phyloP scores from a whole-genome alignment of 30 jellyfish, hydroid and myxozoan species.

The Sanderia malayensis region DNA sequence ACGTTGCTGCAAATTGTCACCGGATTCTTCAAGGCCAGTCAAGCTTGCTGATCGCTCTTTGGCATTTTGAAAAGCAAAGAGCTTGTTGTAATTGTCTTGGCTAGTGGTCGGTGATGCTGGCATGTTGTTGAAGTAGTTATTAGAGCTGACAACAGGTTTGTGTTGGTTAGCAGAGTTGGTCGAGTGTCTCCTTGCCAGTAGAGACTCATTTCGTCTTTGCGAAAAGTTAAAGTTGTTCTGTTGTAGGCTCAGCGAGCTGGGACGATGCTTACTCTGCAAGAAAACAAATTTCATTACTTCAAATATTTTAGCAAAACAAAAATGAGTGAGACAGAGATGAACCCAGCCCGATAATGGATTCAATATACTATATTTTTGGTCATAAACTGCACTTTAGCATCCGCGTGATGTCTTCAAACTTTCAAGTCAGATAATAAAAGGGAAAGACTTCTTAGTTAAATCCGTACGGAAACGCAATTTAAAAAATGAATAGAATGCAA shows the following conservation, averaged over 20 bases:
- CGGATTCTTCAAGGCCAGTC: conserved; percentile 76
- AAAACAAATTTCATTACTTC: conserved; percentile 12
- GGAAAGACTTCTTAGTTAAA: too few relatives aligned
- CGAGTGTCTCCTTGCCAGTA: conserved; percentile 93
- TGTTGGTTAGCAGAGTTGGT: conserved; percentile 72
- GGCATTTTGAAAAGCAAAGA: conserved; percentile 51
- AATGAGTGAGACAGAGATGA: too few relatives aligned
- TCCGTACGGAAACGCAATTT: too few relatives aligned
- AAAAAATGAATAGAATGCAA: too few relatives aligned
- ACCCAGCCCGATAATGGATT: too few relatives aligned
- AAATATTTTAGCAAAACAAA: too few relatives aligned
- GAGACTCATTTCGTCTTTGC: conserved; percentile 64
- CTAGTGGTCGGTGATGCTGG: conserved; percentile 71
- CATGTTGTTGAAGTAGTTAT: conserved; percentile 40
- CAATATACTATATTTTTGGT: too few relatives aligned
- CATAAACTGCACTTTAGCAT: too few relatives aligned
- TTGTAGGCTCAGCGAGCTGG: conserved; percentile 86
- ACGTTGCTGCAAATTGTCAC: conserved; percentile 87
- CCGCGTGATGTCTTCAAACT: too few relatives aligned
- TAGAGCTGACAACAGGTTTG: conserved; percentile 30
- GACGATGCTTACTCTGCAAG: conserved; percentile 93
- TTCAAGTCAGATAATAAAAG: too few relatives aligned
- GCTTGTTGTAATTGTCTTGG: conserved; percentile 62
- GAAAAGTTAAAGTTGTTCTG: conserved; percentile 61
- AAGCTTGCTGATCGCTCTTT: conserved; percentile 93